Base-by-base conservation (phyloP, 2,888 invertebrate genomes). In the Limnephilus lunatus region DNA sequence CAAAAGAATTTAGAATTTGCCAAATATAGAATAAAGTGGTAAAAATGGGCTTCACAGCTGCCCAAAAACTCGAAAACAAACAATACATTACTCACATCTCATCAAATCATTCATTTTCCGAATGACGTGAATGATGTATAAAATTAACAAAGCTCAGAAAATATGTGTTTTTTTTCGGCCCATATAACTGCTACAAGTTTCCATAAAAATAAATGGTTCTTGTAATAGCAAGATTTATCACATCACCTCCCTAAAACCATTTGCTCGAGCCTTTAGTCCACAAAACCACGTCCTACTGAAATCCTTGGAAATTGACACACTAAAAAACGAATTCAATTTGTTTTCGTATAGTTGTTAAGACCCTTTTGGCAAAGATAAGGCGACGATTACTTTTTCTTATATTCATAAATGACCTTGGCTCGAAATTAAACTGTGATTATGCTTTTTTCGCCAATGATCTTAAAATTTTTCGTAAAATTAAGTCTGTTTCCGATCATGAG, bases 151-250 rank as follows among this genome's bases (percentile, higher is more conserved):
- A n/a, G n/a, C 48, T 86, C 86, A 86, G 48, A 86, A 86, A 19
- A 48, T 48, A 35, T 35, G 31, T 85, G 30, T 86, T 48, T 86
- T 35, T 86, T 86, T n/a, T 48, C 86, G 86, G 86, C 86, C 31
- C 86, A 44, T 48, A 12, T 39, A 86, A 86, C 44, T 30, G 30
- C 48, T 53, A 86, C 86, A 86, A 86, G 86, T 48, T 85, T 86
- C 86, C 86, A 86, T 86, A 86, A 86, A 86, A 86, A 86, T 48
- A 48, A 86, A 30, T 48, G 44, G 86, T 31, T 85, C 85, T 85
- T n/a, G 86, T 53, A 86, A 86, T 86, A 86, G 48, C 86, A 48
- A 86, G 86, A 86, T 86, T 86, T 86, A 86, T 86, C 48, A 53
- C 48, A 86, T 86, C 86, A 48, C 86, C 44, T 30, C 53, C 35